phyloP scores from a whole-genome alignment of 1,140 invertebrate species.

The Branchinecta lindahli region DNA sequence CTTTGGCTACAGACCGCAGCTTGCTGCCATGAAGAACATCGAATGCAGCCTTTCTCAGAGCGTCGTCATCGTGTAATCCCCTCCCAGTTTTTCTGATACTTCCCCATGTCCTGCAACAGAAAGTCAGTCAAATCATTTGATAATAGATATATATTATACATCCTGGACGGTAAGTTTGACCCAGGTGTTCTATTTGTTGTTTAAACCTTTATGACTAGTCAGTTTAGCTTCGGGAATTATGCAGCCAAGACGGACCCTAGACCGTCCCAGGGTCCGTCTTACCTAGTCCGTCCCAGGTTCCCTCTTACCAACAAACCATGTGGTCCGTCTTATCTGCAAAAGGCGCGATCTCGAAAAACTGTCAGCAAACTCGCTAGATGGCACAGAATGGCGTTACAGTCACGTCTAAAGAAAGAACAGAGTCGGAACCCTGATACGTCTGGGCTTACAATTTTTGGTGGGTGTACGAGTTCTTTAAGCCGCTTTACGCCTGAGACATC shows the following conservation, averaged over 20 bases:
- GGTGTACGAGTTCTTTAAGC: too few species aligned
- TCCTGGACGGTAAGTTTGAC: slow-evolving; percentile 8
- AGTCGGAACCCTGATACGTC: too few species aligned
- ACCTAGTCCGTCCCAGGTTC: too few species aligned
- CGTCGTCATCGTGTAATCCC: slow-evolving; percentile 4
- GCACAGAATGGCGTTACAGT: background rate
- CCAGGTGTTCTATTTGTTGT: slow-evolving; percentile 7
- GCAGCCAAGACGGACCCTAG: slow-evolving; percentile 7
- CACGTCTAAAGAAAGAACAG: background rate
- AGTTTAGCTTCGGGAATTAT: slow-evolving; percentile 5
- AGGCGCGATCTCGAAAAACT: slow-evolving; percentile 5
- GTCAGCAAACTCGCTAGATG: slow-evolving; percentile 7
- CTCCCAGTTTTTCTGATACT: slow-evolving; percentile 1
- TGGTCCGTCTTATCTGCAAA: slow-evolving; percentile 5
- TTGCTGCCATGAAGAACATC: slow-evolving; percentile 5
- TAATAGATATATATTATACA: slow-evolving; percentile 9
- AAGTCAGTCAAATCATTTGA: slow-evolving; percentile 5
- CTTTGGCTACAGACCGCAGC: slow-evolving; percentile 7
- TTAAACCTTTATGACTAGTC: background rate
- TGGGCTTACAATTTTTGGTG: too few species aligned
- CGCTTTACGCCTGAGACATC: too few species aligned
- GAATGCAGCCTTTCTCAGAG: slow-evolving; percentile 7
- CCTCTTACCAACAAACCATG: slow-evolving; percentile 8
- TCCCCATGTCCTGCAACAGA: slow-evolving; percentile 7
- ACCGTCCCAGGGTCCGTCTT: slow-evolving; percentile 3